Evolutionary conservation across 2,797 vertebrate genomes (phyloP), one percentile per base, ranked within the genome.

Genomic region (Sternarchorhynchus goeldii): DNA sequence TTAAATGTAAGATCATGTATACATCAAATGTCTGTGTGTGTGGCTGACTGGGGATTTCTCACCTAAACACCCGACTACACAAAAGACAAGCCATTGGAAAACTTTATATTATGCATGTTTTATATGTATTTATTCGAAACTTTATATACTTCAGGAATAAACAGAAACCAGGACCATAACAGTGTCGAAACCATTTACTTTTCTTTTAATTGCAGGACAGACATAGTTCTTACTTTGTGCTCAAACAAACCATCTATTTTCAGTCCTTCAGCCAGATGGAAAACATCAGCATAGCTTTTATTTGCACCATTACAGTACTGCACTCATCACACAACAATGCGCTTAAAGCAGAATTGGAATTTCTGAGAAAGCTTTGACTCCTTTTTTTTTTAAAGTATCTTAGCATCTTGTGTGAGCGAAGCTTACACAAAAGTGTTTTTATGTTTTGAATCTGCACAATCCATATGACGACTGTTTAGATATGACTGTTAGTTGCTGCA

Each of bases 1-100:
- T 81, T 73, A 18, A 78, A 82, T 55, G 76, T 84, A 79, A 81
- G 82, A 82, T 36, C 53, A 18, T 45, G 71, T 39, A 31, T 66
- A 20, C 45, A 21, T 74, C 77, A 69, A 63, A 12, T 77, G 20
- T 68, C 59, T 67, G 67, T 73, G 32, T 78, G 41, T 73, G 41
- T 56, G 41, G 82, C 72, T 88, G 41, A 39, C 32, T 55, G 56
- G 25, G 50, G 66, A 34, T 12, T 68, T 74, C 63, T 34, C 66
- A 68, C 16, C 18, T 59, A 57, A 81, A 81, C 39, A 41, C 17
- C 17, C 70, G 50, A 20, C 59, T 36, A 50, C 45, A 50, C 45
- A 73, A 59, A 76, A 50, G n/a, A 18, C 17, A 66, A 57, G 39
- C 76, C 18, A 71, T 34, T 56, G 45, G 41, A 31, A 21, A 31